Conservation (phyloP, 2,113 vertebrate species). For the Triplophysa rosa region DNA sequence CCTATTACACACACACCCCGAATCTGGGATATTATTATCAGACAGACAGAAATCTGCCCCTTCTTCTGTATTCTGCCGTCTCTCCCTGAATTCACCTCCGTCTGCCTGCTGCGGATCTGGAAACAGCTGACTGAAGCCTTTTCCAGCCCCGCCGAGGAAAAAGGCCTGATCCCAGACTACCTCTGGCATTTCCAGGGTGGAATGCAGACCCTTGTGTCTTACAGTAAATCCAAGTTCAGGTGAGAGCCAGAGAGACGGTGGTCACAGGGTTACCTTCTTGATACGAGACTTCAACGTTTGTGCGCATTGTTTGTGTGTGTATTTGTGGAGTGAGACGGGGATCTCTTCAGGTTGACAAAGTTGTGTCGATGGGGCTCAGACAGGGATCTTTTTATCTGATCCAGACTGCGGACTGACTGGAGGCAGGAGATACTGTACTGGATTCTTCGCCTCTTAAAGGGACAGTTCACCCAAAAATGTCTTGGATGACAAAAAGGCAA, state of each 20-base stretch:
- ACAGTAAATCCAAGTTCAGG: slow-evolving; percentile 29
- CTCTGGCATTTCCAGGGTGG: slow-evolving; percentile 3
- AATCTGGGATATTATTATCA: slow-evolving; percentile 61
- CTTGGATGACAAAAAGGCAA: no score
- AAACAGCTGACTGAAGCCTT: slow-evolving; percentile 48
- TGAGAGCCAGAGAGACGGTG: slow-evolving; percentile 22
- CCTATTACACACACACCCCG: slow-evolving; percentile 53
- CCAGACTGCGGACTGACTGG: neutral
- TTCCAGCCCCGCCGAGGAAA: slow-evolving; percentile 14
- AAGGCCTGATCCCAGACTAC: slow-evolving; percentile 22
- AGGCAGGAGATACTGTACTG: neutral
- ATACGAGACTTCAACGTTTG: slow-evolving; percentile 13
- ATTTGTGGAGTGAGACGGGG: neutral
- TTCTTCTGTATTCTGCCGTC: slow-evolving; percentile 5
- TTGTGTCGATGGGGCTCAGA: slow-evolving; percentile 30
- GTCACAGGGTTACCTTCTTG: slow-evolving; percentile 33
- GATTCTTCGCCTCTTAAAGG: neutral
- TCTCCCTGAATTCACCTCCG: slow-evolving; percentile 32
- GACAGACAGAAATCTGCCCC: slow-evolving; percentile 46
- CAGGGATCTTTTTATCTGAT: slow-evolving; percentile 29
- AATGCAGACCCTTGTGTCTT: slow-evolving; percentile 41
- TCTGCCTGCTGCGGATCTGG: slow-evolving; percentile 33
- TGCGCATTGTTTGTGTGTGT: neutral
- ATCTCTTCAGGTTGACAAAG: slow-evolving; percentile 6
- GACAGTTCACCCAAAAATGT: slow-evolving; percentile 8